A percentile compares a stretch with the other conserved stretches of the same genome.
Conservation (phyloP, 2,888 invertebrate species). For the Polia nebulosa region DNA sequence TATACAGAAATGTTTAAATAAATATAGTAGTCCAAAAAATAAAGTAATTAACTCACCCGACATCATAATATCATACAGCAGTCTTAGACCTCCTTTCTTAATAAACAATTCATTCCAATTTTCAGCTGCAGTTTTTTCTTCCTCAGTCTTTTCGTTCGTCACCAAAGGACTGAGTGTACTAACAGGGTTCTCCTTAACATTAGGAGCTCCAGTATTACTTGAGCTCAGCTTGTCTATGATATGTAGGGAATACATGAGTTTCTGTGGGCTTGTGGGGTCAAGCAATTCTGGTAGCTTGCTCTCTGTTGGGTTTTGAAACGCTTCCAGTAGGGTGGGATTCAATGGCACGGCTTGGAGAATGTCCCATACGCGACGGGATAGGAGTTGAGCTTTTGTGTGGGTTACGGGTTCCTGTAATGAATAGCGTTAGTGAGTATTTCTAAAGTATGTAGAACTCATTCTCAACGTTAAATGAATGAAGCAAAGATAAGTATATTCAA, state of each 20-base stretch:
- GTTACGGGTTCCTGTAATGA: conserved; percentile 92
- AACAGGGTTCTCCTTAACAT: conserved; percentile 76
- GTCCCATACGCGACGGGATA: conserved; percentile 98
- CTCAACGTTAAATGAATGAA: too few species aligned
- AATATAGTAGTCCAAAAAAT: too few species aligned
- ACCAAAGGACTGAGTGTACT: conserved; percentile 57
- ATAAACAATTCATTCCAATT: conserved; percentile 96
- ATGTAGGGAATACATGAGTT: conserved; percentile 98
- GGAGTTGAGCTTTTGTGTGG: conserved; percentile 96
- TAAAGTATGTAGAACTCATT: not conserved
- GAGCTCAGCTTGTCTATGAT: conserved; percentile 93
- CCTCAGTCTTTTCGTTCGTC: conserved; percentile 78
- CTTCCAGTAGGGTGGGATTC: conserved; percentile 95
- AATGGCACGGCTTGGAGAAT: conserved; percentile 97
- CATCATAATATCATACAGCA: conserved; percentile 98
- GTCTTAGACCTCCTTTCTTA: conserved; percentile 96
- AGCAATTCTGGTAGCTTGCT: conserved; percentile 94
- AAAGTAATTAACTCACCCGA: conserved; percentile 91
- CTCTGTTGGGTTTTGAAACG: conserved; percentile 94
- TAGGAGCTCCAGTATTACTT: conserved; percentile 75
- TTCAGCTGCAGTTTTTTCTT: conserved; percentile 80
- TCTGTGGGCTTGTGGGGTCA: conserved; percentile 97
- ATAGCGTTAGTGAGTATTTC: not conserved
- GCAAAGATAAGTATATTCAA: not conserved
- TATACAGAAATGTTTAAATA: too few species aligned